Evolutionary conservation across 2,797 vertebrate species (phyloP).

Genomic region (Balearica regulorum): DNA sequence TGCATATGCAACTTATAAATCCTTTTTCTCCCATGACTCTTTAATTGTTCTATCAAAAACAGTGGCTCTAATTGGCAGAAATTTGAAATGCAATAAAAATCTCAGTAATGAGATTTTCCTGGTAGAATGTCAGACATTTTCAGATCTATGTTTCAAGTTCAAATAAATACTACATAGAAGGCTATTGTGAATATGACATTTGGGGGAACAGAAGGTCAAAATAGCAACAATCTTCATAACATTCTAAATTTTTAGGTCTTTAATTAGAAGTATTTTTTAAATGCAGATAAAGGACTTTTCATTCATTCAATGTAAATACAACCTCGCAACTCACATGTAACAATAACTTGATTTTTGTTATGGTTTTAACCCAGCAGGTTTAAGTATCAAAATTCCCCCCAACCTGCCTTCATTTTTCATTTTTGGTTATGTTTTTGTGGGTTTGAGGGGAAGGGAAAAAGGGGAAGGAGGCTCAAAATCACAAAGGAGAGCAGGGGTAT

Average conservation of each 20-base stretch:
- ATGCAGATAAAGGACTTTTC: neutral
- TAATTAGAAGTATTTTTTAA: neutral
- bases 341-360: neutral
- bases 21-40: neutral
- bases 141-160: neutral
- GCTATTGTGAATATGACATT: neutral
- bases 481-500: neutral
- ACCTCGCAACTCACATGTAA: neutral
- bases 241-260: neutral
- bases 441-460: neutral
- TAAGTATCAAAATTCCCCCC: neutral
- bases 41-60: neutral
- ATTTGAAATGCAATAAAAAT: neutral
- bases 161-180: neutral
- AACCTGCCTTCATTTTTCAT: neutral
- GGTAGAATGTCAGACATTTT: neutral
- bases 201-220: neutral
- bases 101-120: neutral
- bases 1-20: neutral
- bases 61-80: neutral
- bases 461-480: neutral
- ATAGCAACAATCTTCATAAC: neutral
- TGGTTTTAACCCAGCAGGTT: neutral
- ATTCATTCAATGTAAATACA: neutral
- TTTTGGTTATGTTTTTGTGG: neutral